Base-by-base conservation (phyloP, 2,888 invertebrate species). In the Eretmocerus hayati region DNA sequence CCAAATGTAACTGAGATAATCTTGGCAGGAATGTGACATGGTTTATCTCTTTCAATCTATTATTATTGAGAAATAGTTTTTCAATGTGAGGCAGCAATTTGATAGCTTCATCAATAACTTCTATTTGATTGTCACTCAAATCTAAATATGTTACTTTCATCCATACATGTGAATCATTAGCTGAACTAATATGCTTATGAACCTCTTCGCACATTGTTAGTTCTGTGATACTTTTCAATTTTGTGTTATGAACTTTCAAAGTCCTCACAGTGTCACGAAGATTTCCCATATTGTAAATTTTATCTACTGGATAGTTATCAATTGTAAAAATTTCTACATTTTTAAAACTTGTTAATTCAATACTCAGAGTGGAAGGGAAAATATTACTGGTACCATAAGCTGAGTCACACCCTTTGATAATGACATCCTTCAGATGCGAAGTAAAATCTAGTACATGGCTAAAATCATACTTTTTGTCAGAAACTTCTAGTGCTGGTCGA, bases 391-490 rank as follows among this genome's bases (percentile, higher is more conserved):
- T 83, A 6, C 85, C 85, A 38, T 90, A 81, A 33, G 80, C 78
- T 48, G 80, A 77, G 21, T 76, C 74, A 58, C 79, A 81, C 2
- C 90, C 88, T 62, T 76, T 72, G 46, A 92, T 80, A 56, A 77
- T 77, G 11, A 91, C 70, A 19, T 78, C 76, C 18, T 79, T 79
- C 21, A 94, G 73, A 64, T 89, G 85, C 0, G 84, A 84, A 67
- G 86, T 87, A 64, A 91, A 89, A 71, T 95, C 95, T 45, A 95
- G 70, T 1, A 94, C 83, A 63, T 94, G 91, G 55, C 92, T 90
- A 60, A 95, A 87, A 72, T 95, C 93, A 61, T 83, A 87, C 69
- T 84, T 81, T 58, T 84, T 84, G 60, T 90, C 88, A 20, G 79
- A 78, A 53, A 84, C 83, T 63, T 90, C 90, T 50, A 81, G 77